Percentiles rank a stretch among this genome's conserved stretches.
Conservation (phyloP, 92 coral and sea anemone genomes). For the Phenganax marumi region DNA sequence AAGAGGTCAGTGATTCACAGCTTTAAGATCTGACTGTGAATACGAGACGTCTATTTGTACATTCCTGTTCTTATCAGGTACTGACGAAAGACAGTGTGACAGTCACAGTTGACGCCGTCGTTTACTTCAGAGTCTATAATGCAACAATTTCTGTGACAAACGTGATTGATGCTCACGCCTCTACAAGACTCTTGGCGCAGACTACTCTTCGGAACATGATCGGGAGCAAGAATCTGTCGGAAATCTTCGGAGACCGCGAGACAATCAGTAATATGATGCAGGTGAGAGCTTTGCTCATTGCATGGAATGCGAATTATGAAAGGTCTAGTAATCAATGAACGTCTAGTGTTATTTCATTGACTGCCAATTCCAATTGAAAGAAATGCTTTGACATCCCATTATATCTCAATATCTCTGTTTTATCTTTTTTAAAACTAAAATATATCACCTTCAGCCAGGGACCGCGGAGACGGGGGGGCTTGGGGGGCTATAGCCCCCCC, state of each 20-base stretch:
- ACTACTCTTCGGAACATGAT: slow-evolving; percentile 97
- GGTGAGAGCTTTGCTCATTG: slow-evolving; percentile 46
- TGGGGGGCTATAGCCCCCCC: too few species aligned
- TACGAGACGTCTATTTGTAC: not conserved
- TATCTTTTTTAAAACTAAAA: too few species aligned
- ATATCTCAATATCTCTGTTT: too few species aligned
- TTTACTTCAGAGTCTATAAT: slow-evolving; percentile 89
- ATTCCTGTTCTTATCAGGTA: slow-evolving; percentile 49
- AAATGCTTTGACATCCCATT: too few species aligned
- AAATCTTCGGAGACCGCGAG: slow-evolving; percentile 82
- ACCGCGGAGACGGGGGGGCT: not conserved
- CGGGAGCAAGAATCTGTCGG: slow-evolving; percentile 83
- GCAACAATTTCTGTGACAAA: slow-evolving; percentile 95
- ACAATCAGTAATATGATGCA: slow-evolving; percentile 79
- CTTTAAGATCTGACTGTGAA: not conserved
- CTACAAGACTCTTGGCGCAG: slow-evolving; percentile 93
- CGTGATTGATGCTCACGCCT: slow-evolving; percentile 78
- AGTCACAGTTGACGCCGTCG: slow-evolving; percentile 98
- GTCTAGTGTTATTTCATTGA: not conserved
- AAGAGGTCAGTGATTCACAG: slow-evolving; percentile 67
- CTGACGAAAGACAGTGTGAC: slow-evolving; percentile 96
- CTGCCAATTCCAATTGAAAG: too few species aligned
- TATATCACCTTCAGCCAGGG: not conserved
- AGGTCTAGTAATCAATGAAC: not conserved
- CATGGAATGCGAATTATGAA: not conserved